Evolutionary conservation across 2,797 vertebrate species (phyloP), one percentile per base, ranked within the genome.

Genomic region (Anas georgica): DNA sequence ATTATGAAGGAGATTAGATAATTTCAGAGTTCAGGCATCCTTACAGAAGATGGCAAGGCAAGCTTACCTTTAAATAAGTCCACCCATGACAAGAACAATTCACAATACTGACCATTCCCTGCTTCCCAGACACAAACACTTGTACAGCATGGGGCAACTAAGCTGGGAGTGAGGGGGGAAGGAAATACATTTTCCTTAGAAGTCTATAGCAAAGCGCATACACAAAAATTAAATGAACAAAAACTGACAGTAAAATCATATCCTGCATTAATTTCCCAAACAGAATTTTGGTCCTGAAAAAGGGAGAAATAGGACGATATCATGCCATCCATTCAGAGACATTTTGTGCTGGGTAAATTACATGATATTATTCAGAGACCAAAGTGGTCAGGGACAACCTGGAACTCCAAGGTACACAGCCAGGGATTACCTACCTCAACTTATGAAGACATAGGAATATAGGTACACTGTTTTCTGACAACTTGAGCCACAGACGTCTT

Each of bases 401-500:
- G 43, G n/a, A 86, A 45, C n/a, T 56, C n/a, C 22, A 87, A 45
- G 5, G 4, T 45, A 37, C n/a, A 45, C 11, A 84, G n/a, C 11
- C n/a, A 88, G 60, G 20, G 83, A 8, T 39, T 78, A 94, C 93
- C 81, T 91, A 95, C 86, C 72, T 17, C 62, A 39, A 75, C 17
- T 87, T 66, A 54, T 78, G 84, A 89, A 87, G 92, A 74, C 4
- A 17, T 25, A 86, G 52, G 16, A 25, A 20, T 17, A 22, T 7
- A 39, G 79, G 28, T 18, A 55, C 33, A 12, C 17, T 12, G 10
- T 37, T 82, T 85, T 68, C 55, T 2, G 2, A 45, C 54, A 86
- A 2, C 6, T 46, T 28, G 17, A 85, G 41, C 52, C 56, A 45
- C 2, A 35, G 46, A 55, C 0, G 0, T 29, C 0, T 0, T 29